phyloP scores from a whole-genome alignment of 2,888 invertebrate species.

The Plebejus anna region DNA sequence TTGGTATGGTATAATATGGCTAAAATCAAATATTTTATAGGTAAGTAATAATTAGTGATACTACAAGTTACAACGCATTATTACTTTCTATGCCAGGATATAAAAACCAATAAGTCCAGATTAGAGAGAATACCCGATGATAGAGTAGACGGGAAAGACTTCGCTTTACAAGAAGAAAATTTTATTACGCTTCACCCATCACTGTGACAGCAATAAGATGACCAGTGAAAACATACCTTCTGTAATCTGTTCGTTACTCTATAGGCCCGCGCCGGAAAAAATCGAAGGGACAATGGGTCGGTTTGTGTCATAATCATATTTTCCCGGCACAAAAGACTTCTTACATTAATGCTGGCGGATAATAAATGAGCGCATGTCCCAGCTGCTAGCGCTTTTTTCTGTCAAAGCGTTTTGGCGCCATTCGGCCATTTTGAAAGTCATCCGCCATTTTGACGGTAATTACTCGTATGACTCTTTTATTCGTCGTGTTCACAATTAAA shows the following conservation, averaged over 20 bases:
- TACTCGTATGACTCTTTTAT: constrained; percentile 33
- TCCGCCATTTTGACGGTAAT: constrained; percentile 33
- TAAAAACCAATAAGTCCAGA: too few species aligned
- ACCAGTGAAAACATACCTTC: neutral
- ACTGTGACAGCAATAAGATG: neutral
- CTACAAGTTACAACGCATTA: too few species aligned
- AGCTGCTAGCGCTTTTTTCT: constrained; percentile 44
- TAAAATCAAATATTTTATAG: too few species aligned
- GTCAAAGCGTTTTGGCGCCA: constrained; percentile 36
- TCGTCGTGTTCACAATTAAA: constrained; percentile 10
- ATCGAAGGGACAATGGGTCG: constrained; percentile 71
- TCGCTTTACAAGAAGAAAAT: too few species aligned
- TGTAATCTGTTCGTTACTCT: neutral
- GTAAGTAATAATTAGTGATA: too few species aligned
- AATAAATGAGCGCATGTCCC: constrained; percentile 66
- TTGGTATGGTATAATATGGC: too few species aligned
- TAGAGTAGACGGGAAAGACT: too few species aligned
- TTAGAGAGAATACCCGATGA: too few species aligned
- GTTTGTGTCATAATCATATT: constrained; percentile 74
- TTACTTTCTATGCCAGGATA: too few species aligned
- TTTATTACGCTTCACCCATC: too few species aligned
- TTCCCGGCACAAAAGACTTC: constrained; percentile 70
- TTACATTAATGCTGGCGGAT: constrained; percentile 69
- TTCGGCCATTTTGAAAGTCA: constrained; percentile 38
- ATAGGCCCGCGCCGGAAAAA: constrained; percentile 45